A percentile compares a stretch with the other conserved stretches of the same genome.
These are phyloP conservation scores for Drosophila tripunctata DNA, from an alignment of 2,888 invertebrate genomes.

Conservation along the genomic window DNA sequence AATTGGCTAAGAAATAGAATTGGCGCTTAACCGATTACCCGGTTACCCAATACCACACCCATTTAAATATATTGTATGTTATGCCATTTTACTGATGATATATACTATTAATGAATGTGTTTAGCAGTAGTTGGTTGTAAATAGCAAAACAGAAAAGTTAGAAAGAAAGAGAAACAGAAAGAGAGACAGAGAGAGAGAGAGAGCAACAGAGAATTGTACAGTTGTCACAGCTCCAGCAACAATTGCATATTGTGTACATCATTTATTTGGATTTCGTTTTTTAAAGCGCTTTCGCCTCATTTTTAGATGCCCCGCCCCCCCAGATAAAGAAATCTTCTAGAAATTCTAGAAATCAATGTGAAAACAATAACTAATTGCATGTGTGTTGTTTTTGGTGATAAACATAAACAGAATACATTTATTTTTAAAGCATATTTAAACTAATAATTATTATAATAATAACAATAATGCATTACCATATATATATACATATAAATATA, in stretches of 20 bases:
- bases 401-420: constrained; percentile 51
- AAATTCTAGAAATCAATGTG: constrained; percentile 17
- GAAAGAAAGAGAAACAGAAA: background rate
- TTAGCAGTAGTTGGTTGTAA: constrained; percentile 42
- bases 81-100: constrained; percentile 42
- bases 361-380: constrained; percentile 67
- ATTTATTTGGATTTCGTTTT: background rate
- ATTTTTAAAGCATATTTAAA: constrained; percentile 67
- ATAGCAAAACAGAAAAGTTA: constrained; percentile 6
- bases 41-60: background rate
- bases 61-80: constrained; percentile 22
- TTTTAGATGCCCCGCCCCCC: constrained; percentile 34
- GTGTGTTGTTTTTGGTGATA: constrained; percentile 67
- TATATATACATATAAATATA: constrained; percentile 54
- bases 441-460: constrained; percentile 35
- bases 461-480: constrained; percentile 40
- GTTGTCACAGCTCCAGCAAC: too few relatives aligned
- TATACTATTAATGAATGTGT: constrained; percentile 35
- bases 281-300: constrained; percentile 31
- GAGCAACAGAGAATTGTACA: background rate
- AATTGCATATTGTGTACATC: too few relatives aligned
- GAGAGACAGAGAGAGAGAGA: background rate
- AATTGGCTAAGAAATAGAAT: constrained; percentile 24
- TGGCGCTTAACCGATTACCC: constrained; percentile 3
- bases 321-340: background rate